phyloP scores from a whole-genome alignment of 1,140 invertebrate species.

The Solen grandis region DNA sequence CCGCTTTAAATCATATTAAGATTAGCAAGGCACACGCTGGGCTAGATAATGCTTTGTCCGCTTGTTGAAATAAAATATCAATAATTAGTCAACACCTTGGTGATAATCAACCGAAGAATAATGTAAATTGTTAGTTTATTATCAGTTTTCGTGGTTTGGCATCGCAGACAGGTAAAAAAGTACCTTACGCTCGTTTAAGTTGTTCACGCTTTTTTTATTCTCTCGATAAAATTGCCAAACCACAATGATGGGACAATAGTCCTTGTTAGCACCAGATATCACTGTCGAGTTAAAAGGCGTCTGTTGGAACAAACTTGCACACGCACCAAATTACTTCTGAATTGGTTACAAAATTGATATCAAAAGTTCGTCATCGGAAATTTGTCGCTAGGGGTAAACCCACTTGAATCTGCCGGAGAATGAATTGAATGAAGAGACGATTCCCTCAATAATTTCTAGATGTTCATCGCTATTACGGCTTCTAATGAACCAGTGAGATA shows the following conservation, averaged over 20 bases:
- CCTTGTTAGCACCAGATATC: conserved; percentile 25
- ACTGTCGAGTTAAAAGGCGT: conserved; percentile 1
- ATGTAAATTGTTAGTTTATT: conserved; percentile 12
- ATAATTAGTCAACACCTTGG: conserved; percentile 20
- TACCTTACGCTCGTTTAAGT: background rate
- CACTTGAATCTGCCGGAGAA: background rate
- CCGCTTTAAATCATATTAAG: conserved; percentile 47
- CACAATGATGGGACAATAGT: conserved; percentile 50
- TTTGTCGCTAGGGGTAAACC: background rate
- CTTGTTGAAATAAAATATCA: conserved; percentile 41
- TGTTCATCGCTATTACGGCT: background rate
- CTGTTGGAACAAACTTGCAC: conserved; percentile 17
- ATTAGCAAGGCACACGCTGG: conserved; percentile 37
- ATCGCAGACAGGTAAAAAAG: background rate
- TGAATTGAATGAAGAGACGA: background rate
- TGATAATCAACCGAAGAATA: background rate
- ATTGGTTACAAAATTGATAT: conserved; percentile 28
- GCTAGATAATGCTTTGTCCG: conserved; percentile 37
- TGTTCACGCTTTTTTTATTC: conserved; percentile 37
- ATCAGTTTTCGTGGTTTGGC: conserved; percentile 28
- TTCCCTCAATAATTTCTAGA: background rate
- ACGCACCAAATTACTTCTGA: conserved; percentile 33
- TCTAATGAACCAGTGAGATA: conserved; percentile 36
- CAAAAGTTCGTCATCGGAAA: too few species aligned
- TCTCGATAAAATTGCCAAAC: background rate